Conservation (phyloP, 2,113 vertebrate genomes). For the Centropus bengalensis region DNA sequence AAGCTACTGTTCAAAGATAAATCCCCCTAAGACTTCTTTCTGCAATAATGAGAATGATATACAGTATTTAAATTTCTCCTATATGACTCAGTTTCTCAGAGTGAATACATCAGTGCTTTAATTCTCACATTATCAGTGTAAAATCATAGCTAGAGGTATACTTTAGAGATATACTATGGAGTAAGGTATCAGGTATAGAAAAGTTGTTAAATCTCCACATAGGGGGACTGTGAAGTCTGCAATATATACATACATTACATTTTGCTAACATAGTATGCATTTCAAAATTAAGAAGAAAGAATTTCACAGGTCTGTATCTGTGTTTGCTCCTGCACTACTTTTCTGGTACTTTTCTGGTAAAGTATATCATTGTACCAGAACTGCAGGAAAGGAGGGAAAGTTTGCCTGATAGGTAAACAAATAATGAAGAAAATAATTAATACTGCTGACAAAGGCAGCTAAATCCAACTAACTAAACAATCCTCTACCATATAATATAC, state of each 20-base stretch:
- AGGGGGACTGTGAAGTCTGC: neutral
- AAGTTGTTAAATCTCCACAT: neutral
- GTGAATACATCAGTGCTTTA: neutral
- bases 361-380: neutral
- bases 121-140: neutral
- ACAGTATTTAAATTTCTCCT: neutral
- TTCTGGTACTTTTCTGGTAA: neutral
- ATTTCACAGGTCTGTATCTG: neutral
- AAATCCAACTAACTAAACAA: no score
- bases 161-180: neutral
- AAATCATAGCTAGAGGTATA: neutral
- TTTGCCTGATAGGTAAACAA: neutral
- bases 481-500: neutral
- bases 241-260: neutral
- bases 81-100: neutral
- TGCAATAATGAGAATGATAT: slow-evolving; percentile 12
- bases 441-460: no score
- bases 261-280: neutral
- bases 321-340: neutral
- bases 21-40: slow-evolving; percentile 12
- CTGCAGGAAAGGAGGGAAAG: neutral
- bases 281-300: neutral
- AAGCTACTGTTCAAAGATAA: neutral
- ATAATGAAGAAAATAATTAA: neutral
- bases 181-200: neutral